Percentiles rank a stretch among this genome's conserved stretches.
Evolutionary conservation across 2,888 invertebrate genomes (phyloP).

Genomic region (Lumbricus terrestris): DNA sequence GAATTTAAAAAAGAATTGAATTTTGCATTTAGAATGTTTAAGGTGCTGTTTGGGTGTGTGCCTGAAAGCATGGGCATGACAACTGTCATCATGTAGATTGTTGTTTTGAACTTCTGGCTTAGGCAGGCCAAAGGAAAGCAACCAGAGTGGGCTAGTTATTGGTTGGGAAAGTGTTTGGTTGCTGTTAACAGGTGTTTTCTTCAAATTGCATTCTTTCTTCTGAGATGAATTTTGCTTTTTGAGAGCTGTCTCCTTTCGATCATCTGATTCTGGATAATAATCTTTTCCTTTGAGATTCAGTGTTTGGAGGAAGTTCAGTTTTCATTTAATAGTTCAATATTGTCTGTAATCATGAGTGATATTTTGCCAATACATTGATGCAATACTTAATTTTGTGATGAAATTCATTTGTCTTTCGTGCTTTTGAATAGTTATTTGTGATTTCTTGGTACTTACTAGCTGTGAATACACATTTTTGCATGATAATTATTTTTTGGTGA

Average conservation of each 20-base stretch:
- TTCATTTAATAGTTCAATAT: neutral
- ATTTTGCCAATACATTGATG: neutral
- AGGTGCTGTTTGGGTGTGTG: neutral
- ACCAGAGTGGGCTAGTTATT: neutral
- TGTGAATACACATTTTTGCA: neutral
- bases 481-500: neutral
- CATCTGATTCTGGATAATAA: neutral
- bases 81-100: neutral
- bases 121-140: neutral
- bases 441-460: neutral
- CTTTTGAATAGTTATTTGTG: neutral
- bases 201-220: neutral
- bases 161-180: neutral
- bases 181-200: neutral
- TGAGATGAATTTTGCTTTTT: neutral
- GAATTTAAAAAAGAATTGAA: neutral
- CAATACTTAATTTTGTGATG: neutral
- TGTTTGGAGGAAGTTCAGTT: neutral
- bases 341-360: neutral
- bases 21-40: neutral
- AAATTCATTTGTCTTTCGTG: slow-evolving; percentile 3
- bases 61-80: neutral
- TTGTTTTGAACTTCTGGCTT: neutral
- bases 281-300: neutral
- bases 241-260: neutral